Base-by-base conservation (phyloP, 1,140 invertebrate species). In the Adoxophyes honmai region DNA sequence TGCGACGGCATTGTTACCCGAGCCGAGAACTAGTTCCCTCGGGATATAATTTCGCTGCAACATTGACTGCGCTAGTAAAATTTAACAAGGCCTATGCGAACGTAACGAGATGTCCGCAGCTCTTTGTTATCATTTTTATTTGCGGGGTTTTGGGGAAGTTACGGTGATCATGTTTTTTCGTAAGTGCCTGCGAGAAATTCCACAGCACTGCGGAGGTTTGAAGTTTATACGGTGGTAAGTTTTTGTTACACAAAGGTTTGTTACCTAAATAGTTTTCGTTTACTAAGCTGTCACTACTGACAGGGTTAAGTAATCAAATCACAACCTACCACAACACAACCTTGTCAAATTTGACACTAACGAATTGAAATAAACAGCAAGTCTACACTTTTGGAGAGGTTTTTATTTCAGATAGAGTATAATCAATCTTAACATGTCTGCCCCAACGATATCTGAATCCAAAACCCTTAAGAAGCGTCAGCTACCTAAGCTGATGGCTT, bases 401-500 rank as follows among this genome's bases (percentile, higher is more conserved):
- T 14, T 44, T 48, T 48, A 48, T 48, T 48, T 48, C 1, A 48
- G 21, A 13, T 48, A 21, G 18, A 48, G 18, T 28, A 11, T 9
- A 33, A 10, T 13, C 21, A 56, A 4, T 28, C 39, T 3, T 14
- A 15, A 9, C 7, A 52, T 54, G 57, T 15, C 16, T 6, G 36
- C 44, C 10, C 10, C 28, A 34, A 52, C 34, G 14, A 38, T 10
- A 15, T 18, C 54, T 62, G 66, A 28, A 37, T 14, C 35, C 39
- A 16, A 39, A 37, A 51, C 48, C 7, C 37, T 59, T 4, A 71
- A 70, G 55, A 73, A 64, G 21, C 65, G 80, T 0, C 61, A 66
- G 11, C 60, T 86, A 18, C 83, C 85, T 0, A 88, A 86, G 55
- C 70, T 88, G 7, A 84, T 84, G 74, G 83, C 85, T 11, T 88